These are phyloP conservation scores for Menidia beryllina DNA, from an alignment of 2,113 vertebrate species.

Conservation along the genomic window DNA sequence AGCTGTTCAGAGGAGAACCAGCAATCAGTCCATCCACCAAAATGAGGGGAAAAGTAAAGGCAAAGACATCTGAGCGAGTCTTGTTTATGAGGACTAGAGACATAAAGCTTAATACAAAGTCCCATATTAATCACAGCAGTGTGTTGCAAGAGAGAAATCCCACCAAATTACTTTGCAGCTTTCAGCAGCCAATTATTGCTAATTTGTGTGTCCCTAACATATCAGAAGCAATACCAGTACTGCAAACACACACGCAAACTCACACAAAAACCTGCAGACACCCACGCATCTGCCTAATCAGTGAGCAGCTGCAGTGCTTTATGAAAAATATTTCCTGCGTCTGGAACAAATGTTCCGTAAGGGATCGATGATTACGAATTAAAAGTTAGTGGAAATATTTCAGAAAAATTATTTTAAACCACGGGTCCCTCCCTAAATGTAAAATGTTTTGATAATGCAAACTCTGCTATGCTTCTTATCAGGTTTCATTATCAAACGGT, in stretches of 20 bases:
- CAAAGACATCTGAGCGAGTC: slow-evolving; percentile 34
- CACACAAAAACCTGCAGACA: slow-evolving; percentile 19
- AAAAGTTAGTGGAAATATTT: slow-evolving; percentile 29
- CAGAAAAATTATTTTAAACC: slow-evolving; percentile 20
- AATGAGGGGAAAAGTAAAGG: slow-evolving; percentile 38
- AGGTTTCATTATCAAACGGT: slow-evolving; percentile 9
- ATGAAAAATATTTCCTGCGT: slow-evolving; percentile 46
- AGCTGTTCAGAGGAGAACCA: slow-evolving; percentile 17
- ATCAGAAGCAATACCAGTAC: slow-evolving; percentile 23
- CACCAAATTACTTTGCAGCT: slow-evolving; percentile 57
- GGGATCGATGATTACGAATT: slow-evolving; percentile 24
- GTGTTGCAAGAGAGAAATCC: slow-evolving; percentile 51
- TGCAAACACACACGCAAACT: slow-evolving; percentile 26
- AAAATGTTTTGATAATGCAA: slow-evolving; percentile 7
- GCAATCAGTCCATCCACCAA: slow-evolving; percentile 20
- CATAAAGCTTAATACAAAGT: slow-evolving; percentile 47
- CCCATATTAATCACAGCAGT: slow-evolving; percentile 45
- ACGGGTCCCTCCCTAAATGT: no score
- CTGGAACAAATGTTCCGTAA: slow-evolving; percentile 48
- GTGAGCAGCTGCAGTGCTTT: slow-evolving; percentile 51
- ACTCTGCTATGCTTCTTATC: neutral
- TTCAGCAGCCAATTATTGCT: slow-evolving; percentile 58
- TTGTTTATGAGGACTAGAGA: slow-evolving; percentile 43
- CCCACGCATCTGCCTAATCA: slow-evolving; percentile 51
- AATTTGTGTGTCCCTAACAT: slow-evolving; percentile 51